phyloP scores from a whole-genome alignment of 2,797 vertebrate species.

The Brachyrhaphis roseni region DNA sequence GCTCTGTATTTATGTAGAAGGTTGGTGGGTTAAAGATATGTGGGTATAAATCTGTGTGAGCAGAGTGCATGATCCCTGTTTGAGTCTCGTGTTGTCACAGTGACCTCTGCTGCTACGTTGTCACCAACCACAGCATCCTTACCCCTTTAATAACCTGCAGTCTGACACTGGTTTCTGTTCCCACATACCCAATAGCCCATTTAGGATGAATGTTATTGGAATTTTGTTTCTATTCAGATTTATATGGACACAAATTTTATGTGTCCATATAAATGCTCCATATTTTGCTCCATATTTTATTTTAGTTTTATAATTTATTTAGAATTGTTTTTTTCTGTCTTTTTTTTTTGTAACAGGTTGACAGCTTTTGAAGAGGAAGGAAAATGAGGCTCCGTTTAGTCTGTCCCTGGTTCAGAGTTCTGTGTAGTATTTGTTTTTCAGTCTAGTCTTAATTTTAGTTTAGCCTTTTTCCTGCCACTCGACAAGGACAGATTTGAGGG shows the following conservation, averaged over 20 bases:
- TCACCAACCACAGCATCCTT: constrained; percentile 19
- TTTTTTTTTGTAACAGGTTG: not conserved
- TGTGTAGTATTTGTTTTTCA: not conserved
- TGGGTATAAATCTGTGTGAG: constrained; percentile 18
- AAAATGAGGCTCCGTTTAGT: not conserved
- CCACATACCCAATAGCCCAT: not conserved
- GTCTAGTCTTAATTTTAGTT: too few relatives aligned
- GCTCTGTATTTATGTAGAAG: constrained; percentile 27
- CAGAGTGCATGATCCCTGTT: constrained; percentile 28
- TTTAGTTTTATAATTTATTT: not conserved
- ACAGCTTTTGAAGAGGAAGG: not conserved
- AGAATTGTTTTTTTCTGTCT: not conserved
- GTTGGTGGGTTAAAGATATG: constrained; percentile 23
- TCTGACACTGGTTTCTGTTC: not conserved
- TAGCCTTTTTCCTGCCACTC: not conserved
- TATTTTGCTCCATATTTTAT: not conserved
- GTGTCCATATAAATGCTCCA: too few relatives aligned
- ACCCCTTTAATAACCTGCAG: constrained; percentile 10
- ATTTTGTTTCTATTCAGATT: not conserved
- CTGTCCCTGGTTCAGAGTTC: not conserved
- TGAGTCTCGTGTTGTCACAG: constrained; percentile 69
- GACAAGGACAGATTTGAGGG: not conserved
- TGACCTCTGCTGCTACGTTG: constrained; percentile 71
- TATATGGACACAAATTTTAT: not conserved
- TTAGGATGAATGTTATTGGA: not conserved